phyloP scores from a whole-genome alignment of 2,888 invertebrate genomes.

The Dorcus parallelipipedus region DNA sequence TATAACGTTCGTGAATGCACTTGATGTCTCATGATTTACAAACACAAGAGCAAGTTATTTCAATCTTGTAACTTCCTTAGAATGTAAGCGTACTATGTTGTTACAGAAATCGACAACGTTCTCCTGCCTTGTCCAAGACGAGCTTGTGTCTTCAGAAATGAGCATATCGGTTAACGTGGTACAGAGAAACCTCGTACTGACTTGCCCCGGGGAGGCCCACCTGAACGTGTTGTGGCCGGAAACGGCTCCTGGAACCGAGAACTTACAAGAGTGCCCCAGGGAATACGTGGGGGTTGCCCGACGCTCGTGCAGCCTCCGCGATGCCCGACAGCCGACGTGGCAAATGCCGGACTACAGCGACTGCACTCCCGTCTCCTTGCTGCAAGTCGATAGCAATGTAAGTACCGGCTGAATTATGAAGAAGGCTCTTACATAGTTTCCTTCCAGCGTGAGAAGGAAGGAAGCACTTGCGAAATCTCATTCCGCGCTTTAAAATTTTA shows the following conservation, averaged over 20 bases:
- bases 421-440: background rate
- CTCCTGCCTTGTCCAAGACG: conserved; percentile 64
- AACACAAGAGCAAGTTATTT: background rate
- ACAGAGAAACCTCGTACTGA: conserved; percentile 57
- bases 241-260: conserved; percentile 71
- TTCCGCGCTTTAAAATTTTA: background rate
- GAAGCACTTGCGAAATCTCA: background rate
- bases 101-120: conserved; percentile 73
- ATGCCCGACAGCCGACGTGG: conserved; percentile 69
- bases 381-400: conserved; percentile 63
- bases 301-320: conserved; percentile 58
- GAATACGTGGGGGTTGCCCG: conserved; percentile 50
- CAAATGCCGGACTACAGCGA: conserved; percentile 71
- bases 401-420: conserved; percentile 26
- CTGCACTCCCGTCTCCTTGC: conserved; percentile 65
- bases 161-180: conserved; percentile 65
- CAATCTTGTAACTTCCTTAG: background rate
- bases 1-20: background rate
- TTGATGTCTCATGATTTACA: background rate
- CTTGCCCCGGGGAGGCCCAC: conserved; percentile 55
- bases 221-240: conserved; percentile 62
- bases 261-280: conserved; percentile 61
- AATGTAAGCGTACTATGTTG: background rate
- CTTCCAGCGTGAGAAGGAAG: conserved; percentile 3
- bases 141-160: conserved; percentile 51